Base-by-base conservation (phyloP, 2,888 invertebrate species). In the Philereme transversata region DNA sequence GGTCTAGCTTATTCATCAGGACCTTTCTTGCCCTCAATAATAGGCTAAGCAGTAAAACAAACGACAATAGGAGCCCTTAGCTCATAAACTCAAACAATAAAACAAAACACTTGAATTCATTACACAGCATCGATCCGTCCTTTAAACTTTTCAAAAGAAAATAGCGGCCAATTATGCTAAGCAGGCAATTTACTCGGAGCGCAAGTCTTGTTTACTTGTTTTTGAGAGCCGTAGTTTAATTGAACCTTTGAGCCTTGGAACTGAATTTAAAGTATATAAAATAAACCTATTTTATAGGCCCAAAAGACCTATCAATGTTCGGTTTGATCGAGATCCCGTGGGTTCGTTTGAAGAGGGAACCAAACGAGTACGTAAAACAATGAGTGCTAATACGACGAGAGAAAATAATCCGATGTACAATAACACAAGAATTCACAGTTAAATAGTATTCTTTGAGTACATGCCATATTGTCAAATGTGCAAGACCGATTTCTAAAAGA, bases 141-240 rank as follows among this genome's bases (percentile, higher is more conserved):
- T 82, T 75, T 73, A 76, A 79, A 83, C 77, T 83, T 74, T 55
- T 62, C 68, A 73, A 78, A 77, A 76, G 73, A 79, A 79, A 82
- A 79, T 76, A 77, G 72, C 66, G 73, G 78, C 78, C 83, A 86
- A 85, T 88, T 85, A 85, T 83, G 81, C 71, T 79, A 77, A 84
- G 76, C 71, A 83, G 81, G 76, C 82, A 81, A 81, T 87, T 86
- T 77, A 74, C 22, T 22, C 22, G 78, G 70, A 73, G 72, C 73
- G 72, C 73, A 60, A 69, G 65, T 67, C 73, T 76, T 81, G 79
- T 83, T 84, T 79, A 71, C 78, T 83, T 79, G 77, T 79, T 82
- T 79, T 75, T 77, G 79, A 83, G 77, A 76, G 71, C 69, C 68
- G 65, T 75, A 78, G 68, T 82, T 83, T 83, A 82, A 86, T 82